A percentile compares a stretch with the other conserved stretches of the same genome.
Evolutionary conservation across 1,140 invertebrate genomes (phyloP).

Genomic region (Episyrphus balteatus): DNA sequence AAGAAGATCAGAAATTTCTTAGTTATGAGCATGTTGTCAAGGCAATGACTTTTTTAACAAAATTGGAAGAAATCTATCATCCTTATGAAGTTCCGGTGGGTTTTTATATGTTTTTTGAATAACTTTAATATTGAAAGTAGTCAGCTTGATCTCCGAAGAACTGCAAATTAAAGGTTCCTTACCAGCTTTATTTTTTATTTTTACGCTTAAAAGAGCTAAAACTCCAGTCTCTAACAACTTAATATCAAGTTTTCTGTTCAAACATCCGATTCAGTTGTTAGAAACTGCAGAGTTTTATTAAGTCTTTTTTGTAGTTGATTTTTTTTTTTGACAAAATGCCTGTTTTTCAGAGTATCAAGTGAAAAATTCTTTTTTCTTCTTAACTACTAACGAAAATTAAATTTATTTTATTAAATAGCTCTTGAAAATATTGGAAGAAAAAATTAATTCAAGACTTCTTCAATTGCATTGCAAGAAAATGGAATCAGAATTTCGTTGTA

Average conservation of each 20-base stretch:
- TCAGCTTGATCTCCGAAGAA: too few relatives aligned
- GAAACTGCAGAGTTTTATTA: neutral
- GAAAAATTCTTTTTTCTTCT: too few relatives aligned
- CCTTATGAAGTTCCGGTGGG: constrained; percentile 13
- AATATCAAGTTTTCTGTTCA: too few relatives aligned
- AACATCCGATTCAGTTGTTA: neutral
- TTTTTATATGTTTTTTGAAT: constrained; percentile 1
- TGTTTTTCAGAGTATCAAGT: too few relatives aligned
- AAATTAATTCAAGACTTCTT: constrained; percentile 20
- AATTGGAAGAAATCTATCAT: constrained; percentile 14
- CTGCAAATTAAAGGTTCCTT: too few relatives aligned
- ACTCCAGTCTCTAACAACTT: too few relatives aligned
- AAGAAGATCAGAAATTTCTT: too few relatives aligned
- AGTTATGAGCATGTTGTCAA: constrained; percentile 23
- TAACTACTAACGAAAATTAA: too few relatives aligned
- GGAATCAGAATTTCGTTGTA: constrained; percentile 27
- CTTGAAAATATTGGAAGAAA: constrained; percentile 15
- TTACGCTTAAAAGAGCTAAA: too few relatives aligned
- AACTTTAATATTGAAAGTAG: neutral
- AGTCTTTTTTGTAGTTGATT: too few relatives aligned
- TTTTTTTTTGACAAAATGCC: too few relatives aligned
- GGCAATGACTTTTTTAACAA: constrained; percentile 16
- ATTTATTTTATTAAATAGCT: neutral
- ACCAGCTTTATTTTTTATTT: too few relatives aligned
- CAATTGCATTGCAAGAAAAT: constrained; percentile 17